These are phyloP conservation scores for Contarinia nasturtii DNA, from an alignment of 1,140 invertebrate species.

Conservation along the genomic window DNA sequence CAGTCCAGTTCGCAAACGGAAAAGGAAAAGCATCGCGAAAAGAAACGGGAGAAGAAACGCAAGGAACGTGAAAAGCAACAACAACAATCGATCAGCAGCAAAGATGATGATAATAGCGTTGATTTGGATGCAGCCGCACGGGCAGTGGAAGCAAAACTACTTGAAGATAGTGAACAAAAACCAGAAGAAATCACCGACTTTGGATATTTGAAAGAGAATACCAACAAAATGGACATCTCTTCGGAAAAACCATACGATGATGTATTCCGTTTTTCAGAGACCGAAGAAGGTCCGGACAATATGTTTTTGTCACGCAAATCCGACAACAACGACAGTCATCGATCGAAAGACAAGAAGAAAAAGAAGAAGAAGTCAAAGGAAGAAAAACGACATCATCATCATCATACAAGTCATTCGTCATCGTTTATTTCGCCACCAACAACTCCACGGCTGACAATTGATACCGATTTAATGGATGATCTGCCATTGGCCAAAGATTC, in stretches of 20 bases:
- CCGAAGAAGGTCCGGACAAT: conserved; percentile 23
- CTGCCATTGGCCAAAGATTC: conserved; percentile 19
- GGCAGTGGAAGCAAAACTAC: conserved; percentile 56
- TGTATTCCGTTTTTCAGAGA: conserved; percentile 27
- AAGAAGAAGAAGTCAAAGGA: conserved; percentile 67
- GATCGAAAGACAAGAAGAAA: conserved; percentile 57
- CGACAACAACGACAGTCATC: conserved; percentile 23
- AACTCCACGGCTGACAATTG: conserved; percentile 14
- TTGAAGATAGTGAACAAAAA: conserved; percentile 33
- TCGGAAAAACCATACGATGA: conserved; percentile 6
- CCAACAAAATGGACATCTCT: conserved; percentile 1
- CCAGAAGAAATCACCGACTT: conserved; percentile 9
- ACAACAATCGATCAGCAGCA: conserved; percentile 10
- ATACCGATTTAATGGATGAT: conserved; percentile 8
- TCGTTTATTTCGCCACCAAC: conserved; percentile 18
- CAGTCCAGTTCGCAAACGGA: conserved; percentile 10
- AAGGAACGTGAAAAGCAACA: conserved; percentile 30
- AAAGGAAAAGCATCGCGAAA: conserved; percentile 25
- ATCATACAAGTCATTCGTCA: conserved; percentile 16
- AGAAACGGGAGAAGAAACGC: conserved; percentile 47
- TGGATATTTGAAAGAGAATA: conserved; percentile 3
- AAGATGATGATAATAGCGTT: conserved; percentile 54
- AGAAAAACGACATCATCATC: conserved; percentile 48
- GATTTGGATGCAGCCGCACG: conserved; percentile 60
- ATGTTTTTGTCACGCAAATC: conserved; percentile 3